phyloP scores from a whole-genome alignment of 2,113 vertebrate genomes.

The Atractosteus spatula region DNA sequence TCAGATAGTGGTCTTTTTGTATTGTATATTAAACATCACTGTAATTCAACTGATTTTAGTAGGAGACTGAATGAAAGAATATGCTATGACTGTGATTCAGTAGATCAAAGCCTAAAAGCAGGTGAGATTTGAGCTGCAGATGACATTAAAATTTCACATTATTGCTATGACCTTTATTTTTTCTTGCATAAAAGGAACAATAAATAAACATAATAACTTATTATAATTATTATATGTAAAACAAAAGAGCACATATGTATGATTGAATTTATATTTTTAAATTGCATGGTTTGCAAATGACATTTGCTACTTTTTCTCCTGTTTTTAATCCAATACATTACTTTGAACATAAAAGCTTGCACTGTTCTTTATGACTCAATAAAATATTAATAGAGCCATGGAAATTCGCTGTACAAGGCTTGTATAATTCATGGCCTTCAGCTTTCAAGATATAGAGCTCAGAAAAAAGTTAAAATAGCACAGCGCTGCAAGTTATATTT shows the following conservation, averaged over 20 bases:
- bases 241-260: constrained; percentile 14
- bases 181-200: constrained; percentile 36
- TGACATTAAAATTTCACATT: constrained; percentile 16
- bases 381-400: constrained; percentile 46
- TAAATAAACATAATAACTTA: constrained; percentile 25
- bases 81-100: constrained; percentile 1
- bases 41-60: not conserved
- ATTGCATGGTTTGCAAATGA: constrained; percentile 1
- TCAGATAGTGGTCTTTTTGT: not conserved
- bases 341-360: constrained; percentile 24
- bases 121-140: constrained; percentile 29
- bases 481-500: constrained; percentile 3
- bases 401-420: constrained; percentile 24
- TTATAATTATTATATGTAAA: constrained; percentile 17
- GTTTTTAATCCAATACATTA: constrained; percentile 7
- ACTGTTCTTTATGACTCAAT: constrained; percentile 32
- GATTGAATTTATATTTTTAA: constrained; percentile 14
- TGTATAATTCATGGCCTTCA: constrained; percentile 29
- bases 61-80: not conserved
- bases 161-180: constrained; percentile 26
- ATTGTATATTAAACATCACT: not conserved
- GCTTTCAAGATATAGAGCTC: constrained; percentile 20
- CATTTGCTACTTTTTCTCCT: constrained; percentile 13
- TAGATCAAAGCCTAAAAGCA: constrained; percentile 42
- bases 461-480: constrained; percentile 3